phyloP scores from a whole-genome alignment of 2,113 vertebrate species.

The Corvus moneduloides region DNA sequence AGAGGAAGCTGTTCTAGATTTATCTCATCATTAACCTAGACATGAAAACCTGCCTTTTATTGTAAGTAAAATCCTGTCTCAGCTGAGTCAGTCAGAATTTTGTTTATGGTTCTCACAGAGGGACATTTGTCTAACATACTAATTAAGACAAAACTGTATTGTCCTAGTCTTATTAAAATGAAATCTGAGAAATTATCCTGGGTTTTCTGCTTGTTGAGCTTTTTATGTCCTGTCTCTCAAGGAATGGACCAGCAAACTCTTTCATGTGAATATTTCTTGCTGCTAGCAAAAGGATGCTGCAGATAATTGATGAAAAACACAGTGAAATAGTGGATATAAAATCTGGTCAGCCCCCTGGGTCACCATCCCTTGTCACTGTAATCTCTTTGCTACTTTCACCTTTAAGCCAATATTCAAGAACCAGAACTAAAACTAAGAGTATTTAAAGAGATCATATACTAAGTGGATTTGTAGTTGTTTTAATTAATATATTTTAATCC shows the following conservation, averaged over 20 bases:
- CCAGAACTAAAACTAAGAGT: not conserved
- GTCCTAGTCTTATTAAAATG: not conserved
- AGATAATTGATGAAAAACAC: not conserved
- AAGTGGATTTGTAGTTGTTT: not conserved
- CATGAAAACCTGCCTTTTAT: not conserved
- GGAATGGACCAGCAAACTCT: not conserved
- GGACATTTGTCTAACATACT: not conserved
- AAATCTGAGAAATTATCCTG: not conserved
- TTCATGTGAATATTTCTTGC: not conserved
- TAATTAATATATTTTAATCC: not conserved
- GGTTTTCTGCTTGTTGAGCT: not conserved
- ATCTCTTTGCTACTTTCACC: not conserved
- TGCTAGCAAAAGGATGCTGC: not conserved
- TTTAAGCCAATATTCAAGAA: not conserved
- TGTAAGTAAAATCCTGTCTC: not conserved
- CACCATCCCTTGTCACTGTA: not conserved
- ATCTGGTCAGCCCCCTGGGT: not conserved
- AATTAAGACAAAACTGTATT: not conserved
- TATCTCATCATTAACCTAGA: not conserved
- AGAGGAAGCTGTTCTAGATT: not conserved
- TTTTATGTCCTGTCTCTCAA: not conserved
- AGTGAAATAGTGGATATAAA: not conserved
- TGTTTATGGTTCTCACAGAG: not conserved
- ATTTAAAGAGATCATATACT: not conserved
- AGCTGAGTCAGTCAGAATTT: not conserved